Conservation (phyloP, 2,888 invertebrate genomes). For the Corbicula japonica region DNA sequence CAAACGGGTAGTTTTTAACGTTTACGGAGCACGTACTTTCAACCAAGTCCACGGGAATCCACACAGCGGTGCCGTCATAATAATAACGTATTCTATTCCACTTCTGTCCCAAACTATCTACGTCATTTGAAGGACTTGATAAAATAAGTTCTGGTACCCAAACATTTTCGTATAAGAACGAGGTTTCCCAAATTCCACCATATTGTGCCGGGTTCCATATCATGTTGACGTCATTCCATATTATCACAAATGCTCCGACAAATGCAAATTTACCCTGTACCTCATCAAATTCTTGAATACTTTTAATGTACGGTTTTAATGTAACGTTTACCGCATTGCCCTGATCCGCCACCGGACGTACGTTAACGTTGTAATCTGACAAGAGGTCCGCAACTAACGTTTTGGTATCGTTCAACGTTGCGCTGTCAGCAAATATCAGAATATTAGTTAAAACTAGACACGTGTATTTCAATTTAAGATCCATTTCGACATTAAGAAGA, state of each 20-base stretch:
- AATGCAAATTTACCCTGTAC: constrained; percentile 46
- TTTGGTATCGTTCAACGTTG: constrained; percentile 20
- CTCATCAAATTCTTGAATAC: constrained; percentile 58
- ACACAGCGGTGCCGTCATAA: constrained; percentile 51
- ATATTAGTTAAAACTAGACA: too few relatives aligned
- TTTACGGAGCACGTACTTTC: constrained; percentile 59
- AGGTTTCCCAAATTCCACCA: constrained; percentile 10
- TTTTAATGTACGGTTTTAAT: constrained; percentile 30
- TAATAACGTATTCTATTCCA: constrained; percentile 48
- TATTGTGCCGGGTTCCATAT: constrained; percentile 38
- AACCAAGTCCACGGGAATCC: constrained; percentile 46
- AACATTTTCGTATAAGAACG: constrained; percentile 33
- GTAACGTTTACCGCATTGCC: constrained; percentile 12
- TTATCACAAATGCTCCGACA: constrained; percentile 26
- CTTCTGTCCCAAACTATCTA: constrained; percentile 50
- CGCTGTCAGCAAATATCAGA: too few relatives aligned
- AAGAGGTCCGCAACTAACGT: constrained; percentile 17
- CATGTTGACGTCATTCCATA: constrained; percentile 48
- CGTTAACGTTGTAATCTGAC: constrained; percentile 39
- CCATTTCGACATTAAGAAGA: too few relatives aligned
- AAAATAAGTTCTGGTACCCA: constrained; percentile 66
- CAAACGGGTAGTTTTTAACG: constrained; percentile 61
- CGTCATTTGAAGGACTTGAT: constrained; percentile 56
- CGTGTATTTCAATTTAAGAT: too few relatives aligned
- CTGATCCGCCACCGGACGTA: constrained; percentile 36